Evolutionary conservation across 2,888 invertebrate species (phyloP), one percentile per base, ranked within the genome.

Genomic region (Cremastobaeus sp.): DNA sequence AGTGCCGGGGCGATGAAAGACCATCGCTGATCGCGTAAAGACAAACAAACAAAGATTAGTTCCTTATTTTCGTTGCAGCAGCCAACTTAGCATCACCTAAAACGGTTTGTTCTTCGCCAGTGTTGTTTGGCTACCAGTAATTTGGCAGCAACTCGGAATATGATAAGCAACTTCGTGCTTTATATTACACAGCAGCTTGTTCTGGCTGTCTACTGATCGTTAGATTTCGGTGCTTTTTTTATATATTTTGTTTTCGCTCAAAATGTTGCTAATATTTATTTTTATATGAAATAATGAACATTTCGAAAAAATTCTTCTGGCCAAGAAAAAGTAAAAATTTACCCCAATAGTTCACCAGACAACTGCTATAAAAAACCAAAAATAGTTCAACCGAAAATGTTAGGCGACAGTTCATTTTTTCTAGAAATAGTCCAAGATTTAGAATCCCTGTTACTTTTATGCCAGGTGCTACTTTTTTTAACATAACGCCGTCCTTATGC

Each of bases 391-490:
- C n/a, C n/a, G n/a, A n/a, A n/a, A n/a, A n/a, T n/a, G n/a, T n/a
- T 11, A 11, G 15, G 4, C 3, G 20, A 25, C 28, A 28, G 41
- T 34, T 25, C 48, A 43, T 15, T 30, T 48, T 43, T 57, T 28
- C 32, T 25, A 54, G 62, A 62, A 60, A 70, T 57, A 64, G 55
- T 62, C 54, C 18, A 35, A 48, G 37, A 71, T 71, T 59, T 59
- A 65, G 59, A 71, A 65, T 71, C 57, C 59, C 59, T 35, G 37
- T 52, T 57, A 45, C 45, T 57, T 54, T 45, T 76, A 76, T 78
- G 79, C 78, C 83, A 83, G 83, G 83, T 83, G 83, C 80, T 80
- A 82, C 81, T 82, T 81, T 82, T 77, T 80, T 80, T 78, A 81
- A 80, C 82, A 79, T 80, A 78, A 81, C 55, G 39, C 52, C 41